Evolutionary conservation across 2,113 vertebrate species (phyloP).

Genomic region (Otolemur garnettii): DNA sequence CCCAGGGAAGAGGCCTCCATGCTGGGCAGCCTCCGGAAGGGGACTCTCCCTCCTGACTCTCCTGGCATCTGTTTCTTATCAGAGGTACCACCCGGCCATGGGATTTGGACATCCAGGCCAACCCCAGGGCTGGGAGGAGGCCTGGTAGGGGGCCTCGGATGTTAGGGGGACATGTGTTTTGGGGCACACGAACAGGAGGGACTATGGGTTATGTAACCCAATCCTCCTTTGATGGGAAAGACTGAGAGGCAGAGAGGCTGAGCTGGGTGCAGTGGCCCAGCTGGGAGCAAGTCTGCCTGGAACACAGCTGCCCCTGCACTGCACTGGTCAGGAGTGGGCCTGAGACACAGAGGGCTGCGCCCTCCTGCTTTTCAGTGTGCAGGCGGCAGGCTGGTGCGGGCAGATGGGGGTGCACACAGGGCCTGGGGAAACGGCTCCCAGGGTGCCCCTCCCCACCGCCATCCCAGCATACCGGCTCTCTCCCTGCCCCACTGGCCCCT

Average conservation of each 20-base stretch:
- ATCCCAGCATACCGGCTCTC: background rate
- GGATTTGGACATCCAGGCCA: background rate
- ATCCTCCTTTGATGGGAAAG: background rate
- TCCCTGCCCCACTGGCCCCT: background rate
- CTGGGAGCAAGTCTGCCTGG: background rate
- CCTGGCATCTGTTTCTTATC: background rate
- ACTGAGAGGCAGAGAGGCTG: background rate
- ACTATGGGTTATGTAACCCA: accelerated
- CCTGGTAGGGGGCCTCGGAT: background rate
- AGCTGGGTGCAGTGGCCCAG: no score
- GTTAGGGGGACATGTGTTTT: accelerated
- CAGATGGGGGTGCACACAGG: accelerated
- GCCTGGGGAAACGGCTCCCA: accelerated
- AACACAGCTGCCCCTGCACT: background rate
- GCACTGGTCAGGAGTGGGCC: background rate
- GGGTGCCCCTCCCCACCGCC: background rate
- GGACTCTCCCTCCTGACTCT: no score
- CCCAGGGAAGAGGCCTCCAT: background rate
- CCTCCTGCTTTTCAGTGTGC: accelerated
- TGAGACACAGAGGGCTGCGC: accelerated
- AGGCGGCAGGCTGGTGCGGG: background rate
- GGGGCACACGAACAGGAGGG: background rate
- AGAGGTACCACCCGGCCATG: background rate
- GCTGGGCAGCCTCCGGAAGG: background rate
- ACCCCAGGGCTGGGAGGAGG: background rate